Percentiles rank a stretch among this genome's conserved stretches.
phyloP scores from a whole-genome alignment of 2,113 vertebrate species.

The Falco punctatus region DNA sequence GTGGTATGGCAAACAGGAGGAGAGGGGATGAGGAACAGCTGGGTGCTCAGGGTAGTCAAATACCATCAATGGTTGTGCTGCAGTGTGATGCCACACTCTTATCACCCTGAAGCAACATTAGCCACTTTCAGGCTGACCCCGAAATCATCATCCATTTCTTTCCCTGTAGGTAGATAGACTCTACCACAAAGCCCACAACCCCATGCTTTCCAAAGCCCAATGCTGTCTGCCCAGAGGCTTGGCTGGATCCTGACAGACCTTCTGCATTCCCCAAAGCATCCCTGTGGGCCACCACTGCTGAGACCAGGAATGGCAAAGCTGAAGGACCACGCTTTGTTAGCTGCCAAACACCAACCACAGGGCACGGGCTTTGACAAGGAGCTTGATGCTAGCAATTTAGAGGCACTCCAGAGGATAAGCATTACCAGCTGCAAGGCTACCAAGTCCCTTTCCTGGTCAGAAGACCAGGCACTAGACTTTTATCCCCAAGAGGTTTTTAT shows the following conservation, averaged over 20 bases:
- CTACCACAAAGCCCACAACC: neutral
- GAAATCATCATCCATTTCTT: neutral
- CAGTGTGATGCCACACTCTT: accelerated
- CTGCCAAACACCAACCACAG: neutral
- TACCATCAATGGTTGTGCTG: neutral
- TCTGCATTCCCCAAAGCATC: neutral
- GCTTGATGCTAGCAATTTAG: accelerated
- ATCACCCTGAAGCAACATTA: neutral
- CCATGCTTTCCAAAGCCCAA: neutral
- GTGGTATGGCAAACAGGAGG: neutral
- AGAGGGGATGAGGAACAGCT: neutral
- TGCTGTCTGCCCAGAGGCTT: neutral
- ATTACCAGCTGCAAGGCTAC: neutral
- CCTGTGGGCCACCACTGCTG: neutral
- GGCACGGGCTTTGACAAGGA: neutral
- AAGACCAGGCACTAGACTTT: accelerated
- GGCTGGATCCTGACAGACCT: neutral
- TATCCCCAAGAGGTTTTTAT: accelerated
- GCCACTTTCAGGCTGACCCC: neutral
- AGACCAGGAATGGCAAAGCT: neutral
- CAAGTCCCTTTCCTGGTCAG: too few relatives aligned
- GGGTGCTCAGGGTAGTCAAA: neutral
- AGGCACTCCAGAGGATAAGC: neutral
- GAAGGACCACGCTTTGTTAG: accelerated
- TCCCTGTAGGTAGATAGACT: neutral